Conservation (phyloP, 2,113 vertebrate species). For the Clupea harengus region DNA sequence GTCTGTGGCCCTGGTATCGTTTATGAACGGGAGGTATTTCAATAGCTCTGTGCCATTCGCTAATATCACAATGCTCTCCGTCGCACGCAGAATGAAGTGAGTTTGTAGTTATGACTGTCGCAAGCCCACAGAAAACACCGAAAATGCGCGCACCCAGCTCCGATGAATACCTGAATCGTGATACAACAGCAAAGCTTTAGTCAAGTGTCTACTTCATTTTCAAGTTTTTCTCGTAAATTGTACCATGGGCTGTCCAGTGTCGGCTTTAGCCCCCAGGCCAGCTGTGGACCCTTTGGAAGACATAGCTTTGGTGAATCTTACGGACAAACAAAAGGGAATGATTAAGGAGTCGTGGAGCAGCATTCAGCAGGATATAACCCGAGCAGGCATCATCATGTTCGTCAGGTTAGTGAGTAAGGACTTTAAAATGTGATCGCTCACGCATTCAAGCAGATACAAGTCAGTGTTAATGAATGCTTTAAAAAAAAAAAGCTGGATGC, state of each 20-base stretch:
- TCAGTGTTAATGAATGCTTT: too few relatives aligned
- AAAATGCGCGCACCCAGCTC: background rate
- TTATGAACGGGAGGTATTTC: background rate
- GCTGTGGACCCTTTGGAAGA: slow-evolving; percentile 12
- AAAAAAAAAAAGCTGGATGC: too few relatives aligned
- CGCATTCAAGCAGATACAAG: too few relatives aligned
- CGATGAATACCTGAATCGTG: background rate
- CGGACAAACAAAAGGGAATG: slow-evolving; percentile 33
- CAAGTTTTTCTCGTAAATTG: background rate
- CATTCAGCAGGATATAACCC: slow-evolving; percentile 46
- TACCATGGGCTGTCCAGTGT: slow-evolving; percentile 45
- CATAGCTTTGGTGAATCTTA: slow-evolving; percentile 21
- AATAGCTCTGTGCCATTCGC: background rate
- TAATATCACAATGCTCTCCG: background rate
- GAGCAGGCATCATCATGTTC: slow-evolving; percentile 53
- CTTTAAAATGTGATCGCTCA: background rate
- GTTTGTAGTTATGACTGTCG: background rate
- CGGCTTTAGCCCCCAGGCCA: slow-evolving; percentile 25
- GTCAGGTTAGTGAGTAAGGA: slow-evolving; percentile 42
- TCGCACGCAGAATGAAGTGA: background rate
- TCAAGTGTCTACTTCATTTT: background rate
- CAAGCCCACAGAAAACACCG: background rate
- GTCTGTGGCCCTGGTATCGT: background rate
- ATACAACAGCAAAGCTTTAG: background rate
- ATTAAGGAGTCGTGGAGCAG: slow-evolving; percentile 48